Evolutionary conservation across 2,888 invertebrate species (phyloP).

Genomic region (Sthenelais limicola): DNA sequence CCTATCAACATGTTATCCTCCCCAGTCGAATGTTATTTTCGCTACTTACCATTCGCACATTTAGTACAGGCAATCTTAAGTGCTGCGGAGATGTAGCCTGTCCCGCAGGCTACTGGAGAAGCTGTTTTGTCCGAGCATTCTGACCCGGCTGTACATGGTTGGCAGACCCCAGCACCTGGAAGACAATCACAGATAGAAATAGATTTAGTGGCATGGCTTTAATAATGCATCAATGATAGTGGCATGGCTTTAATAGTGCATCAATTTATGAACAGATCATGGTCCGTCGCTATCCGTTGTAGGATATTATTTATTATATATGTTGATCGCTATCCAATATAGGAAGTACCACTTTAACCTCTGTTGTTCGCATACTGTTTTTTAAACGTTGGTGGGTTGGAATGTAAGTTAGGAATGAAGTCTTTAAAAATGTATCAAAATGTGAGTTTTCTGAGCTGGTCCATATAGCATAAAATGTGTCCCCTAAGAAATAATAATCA

Average conservation of each 20-base stretch:
- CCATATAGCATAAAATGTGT: too few relatives aligned
- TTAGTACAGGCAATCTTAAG: slow-evolving; percentile 47
- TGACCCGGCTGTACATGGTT: slow-evolving; percentile 47
- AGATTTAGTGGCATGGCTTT: too few relatives aligned
- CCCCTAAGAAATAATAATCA: too few relatives aligned
- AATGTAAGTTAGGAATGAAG: background rate
- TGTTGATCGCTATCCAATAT: too few relatives aligned
- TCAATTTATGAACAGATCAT: background rate
- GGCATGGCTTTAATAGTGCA: background rate
- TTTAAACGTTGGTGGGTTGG: too few relatives aligned
- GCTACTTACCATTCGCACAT: slow-evolving; percentile 48
- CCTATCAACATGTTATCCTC: background rate
- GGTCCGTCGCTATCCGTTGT: too few relatives aligned
- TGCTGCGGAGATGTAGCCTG: slow-evolving; percentile 49
- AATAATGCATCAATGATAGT: background rate
- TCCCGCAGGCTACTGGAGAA: slow-evolving; percentile 44
- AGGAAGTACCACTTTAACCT: too few relatives aligned
- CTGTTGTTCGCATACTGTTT: too few relatives aligned
- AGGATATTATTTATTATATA: too few relatives aligned
- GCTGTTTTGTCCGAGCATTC: slow-evolving; percentile 42
- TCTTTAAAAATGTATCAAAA: background rate
- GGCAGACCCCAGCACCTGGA: slow-evolving; percentile 45
- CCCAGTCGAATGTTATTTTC: background rate
- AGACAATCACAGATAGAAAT: too few relatives aligned
- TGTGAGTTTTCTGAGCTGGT: too few relatives aligned